Conservation (phyloP, 2,888 invertebrate species). For the Drosophila algonquin region DNA sequence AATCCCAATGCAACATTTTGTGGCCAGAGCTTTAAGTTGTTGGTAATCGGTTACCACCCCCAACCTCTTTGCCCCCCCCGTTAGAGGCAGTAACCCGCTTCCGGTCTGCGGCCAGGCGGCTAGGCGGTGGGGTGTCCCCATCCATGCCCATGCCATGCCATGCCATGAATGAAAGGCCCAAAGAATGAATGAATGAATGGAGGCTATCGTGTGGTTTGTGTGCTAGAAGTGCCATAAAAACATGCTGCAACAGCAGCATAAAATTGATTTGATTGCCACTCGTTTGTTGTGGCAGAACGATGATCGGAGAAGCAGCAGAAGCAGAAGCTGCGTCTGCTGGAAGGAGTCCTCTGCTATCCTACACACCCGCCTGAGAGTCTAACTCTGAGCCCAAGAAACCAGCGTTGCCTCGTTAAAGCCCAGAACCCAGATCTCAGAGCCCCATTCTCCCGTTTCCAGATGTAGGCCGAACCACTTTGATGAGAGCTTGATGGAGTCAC, state of each 20-base stretch:
- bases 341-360: conserved; percentile 6
- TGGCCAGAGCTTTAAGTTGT: conserved; percentile 70
- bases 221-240: conserved; percentile 72
- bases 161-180: conserved; percentile 53
- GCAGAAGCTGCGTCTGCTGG: background rate
- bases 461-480: conserved; percentile 61
- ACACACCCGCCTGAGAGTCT: conserved; percentile 47
- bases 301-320: conserved; percentile 24
- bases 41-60: conserved; percentile 51
- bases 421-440: background rate
- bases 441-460: conserved; percentile 21
- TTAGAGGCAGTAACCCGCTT: conserved; percentile 50
- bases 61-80: background rate
- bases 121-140: conserved; percentile 22
- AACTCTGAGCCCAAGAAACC: conserved; percentile 44
- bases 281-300: conserved; percentile 32
- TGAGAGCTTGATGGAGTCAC: conserved; percentile 54
- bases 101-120: conserved; percentile 67
- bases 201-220: conserved; percentile 48
- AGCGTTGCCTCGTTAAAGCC: conserved; percentile 62
- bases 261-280: conserved; percentile 73
- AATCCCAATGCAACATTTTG: conserved; percentile 70
- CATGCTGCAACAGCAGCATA: conserved; percentile 60
- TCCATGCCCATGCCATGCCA: conserved; percentile 4
- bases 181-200: conserved; percentile 59